Percentiles rank a stretch among this genome's conserved stretches.
Evolutionary conservation across 2,888 invertebrate species (phyloP).

Genomic region (Apodemia mormo): DNA sequence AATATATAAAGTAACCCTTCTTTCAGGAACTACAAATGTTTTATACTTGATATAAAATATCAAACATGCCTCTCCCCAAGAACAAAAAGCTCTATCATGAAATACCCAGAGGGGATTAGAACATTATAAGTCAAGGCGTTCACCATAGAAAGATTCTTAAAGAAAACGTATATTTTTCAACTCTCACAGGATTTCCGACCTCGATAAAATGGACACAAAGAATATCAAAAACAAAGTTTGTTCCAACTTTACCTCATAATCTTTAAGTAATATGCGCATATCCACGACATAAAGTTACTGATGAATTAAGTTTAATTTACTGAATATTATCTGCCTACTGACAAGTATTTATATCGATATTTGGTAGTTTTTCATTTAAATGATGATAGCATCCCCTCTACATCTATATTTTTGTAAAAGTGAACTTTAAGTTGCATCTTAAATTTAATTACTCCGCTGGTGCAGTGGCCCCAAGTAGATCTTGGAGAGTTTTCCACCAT

Average conservation of each 20-base stretch:
- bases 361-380: no score
- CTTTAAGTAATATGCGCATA: not conserved
- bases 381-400: no score
- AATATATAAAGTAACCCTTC: not conserved
- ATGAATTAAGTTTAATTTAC: no score
- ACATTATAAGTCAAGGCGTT: constrained; percentile 1
- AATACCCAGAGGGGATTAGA: constrained; percentile 2
- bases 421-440: no score
- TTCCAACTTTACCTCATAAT: not conserved
- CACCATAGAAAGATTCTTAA: constrained; percentile 4
- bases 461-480: no score
- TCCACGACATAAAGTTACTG: no score
- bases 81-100: constrained; percentile 13
- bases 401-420: no score
- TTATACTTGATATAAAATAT: not conserved
- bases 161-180: not conserved
- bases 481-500: no score
- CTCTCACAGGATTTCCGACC: not conserved
- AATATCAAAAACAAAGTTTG: not conserved
- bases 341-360: no score
- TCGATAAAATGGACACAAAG: not conserved
- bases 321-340: no score
- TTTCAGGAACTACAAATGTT: not conserved
- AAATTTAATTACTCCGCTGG: no score
- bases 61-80: constrained; percentile 1